Evolutionary conservation across 2,113 vertebrate species (phyloP), one percentile per base, ranked within the genome.

Genomic region (Egretta garzetta): DNA sequence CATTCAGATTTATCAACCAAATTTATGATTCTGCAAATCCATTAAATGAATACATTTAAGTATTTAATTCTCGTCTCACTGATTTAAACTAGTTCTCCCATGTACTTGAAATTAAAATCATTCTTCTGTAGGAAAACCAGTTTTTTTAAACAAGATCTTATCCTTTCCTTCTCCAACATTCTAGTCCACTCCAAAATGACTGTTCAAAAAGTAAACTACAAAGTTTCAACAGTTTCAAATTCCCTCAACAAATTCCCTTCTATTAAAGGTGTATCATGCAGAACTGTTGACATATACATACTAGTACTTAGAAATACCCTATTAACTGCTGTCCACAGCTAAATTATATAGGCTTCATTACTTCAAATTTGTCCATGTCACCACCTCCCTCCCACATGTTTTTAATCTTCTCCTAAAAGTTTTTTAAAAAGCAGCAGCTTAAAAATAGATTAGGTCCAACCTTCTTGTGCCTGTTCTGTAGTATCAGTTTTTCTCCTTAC

Each of bases 321-420:
- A 92, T 97, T 96, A 97, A 95, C 64, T 91, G 82, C 94, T 95
- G 88, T 97, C 95, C 80, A 92, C 94, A 97, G 76, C 86, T 94
- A 89, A 81, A 96, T 96, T 97, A 96, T 96, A 96, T 86, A 95
- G 90, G 90, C 74, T 96, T 92, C 94, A 95, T 95, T 97, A 95
- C 90, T 92, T 94, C 86, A 93, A 96, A 97, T 96, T 96, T 96
- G 90, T 93, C 56, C 92, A 86, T 95, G 92, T 95, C 94, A 97
- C 90, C 94, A 95, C 92, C 90, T 96, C 55, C 63, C 32, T 86
- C 79, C 92, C 95, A 94, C 41, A 91, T 96, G 95, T 95, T 97
- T 95, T 96, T 90, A 94, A 96, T 97, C 68, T 96, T 72, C 88
- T 86, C 79, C 76, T 84, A 89, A 32, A 92, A 94, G 67, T 11